phyloP scores from a whole-genome alignment of 2,888 invertebrate genomes.

The Phalera bucephala region DNA sequence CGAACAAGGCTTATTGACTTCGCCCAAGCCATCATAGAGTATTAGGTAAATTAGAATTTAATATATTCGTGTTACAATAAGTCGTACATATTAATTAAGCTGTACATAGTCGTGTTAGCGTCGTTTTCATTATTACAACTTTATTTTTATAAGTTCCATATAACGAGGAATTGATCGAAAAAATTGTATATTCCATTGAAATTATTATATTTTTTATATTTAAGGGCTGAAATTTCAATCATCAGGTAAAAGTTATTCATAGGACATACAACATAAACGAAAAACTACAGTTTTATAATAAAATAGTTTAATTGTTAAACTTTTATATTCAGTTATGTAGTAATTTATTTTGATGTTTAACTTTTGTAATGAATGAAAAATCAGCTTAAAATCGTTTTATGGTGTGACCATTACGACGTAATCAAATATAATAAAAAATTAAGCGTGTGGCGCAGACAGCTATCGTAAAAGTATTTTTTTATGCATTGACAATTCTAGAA shows the following conservation, averaged over 20 bases:
- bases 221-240: too few species aligned
- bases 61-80: slow-evolving; percentile 32
- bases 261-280: too few species aligned
- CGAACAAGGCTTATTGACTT: slow-evolving; percentile 30
- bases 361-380: too few species aligned
- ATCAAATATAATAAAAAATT: not conserved
- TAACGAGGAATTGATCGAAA: slow-evolving; percentile 48
- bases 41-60: slow-evolving; percentile 32
- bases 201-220: slow-evolving; percentile 33
- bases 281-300: too few species aligned
- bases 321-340: too few species aligned
- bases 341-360: too few species aligned
- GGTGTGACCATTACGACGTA: slow-evolving; percentile 30
- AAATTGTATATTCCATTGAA: slow-evolving; percentile 43
- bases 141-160: slow-evolving; percentile 34
- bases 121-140: slow-evolving; percentile 9
- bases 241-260: too few species aligned
- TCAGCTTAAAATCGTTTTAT: slow-evolving; percentile 21
- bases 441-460: too few species aligned
- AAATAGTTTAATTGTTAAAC: too few species aligned
- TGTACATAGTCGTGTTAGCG: slow-evolving; percentile 24
- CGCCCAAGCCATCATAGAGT: slow-evolving; percentile 28
- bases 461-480: too few species aligned
- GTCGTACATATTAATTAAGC: slow-evolving; percentile 34
- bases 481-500: too few species aligned